Evolutionary conservation across 2,797 vertebrate genomes (phyloP).

Genomic region (Parotocinclus haroldoi): DNA sequence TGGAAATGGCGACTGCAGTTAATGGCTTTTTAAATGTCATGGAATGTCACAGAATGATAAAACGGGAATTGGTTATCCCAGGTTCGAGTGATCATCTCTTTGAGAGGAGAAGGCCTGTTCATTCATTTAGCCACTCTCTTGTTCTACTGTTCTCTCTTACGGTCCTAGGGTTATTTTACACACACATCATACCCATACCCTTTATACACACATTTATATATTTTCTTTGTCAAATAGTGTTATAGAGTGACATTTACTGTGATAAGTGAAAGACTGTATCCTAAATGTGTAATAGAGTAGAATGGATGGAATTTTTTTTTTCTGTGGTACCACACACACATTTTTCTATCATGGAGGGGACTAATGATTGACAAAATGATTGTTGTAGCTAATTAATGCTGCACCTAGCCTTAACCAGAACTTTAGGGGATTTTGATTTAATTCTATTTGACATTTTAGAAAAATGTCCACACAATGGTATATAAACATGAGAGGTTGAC

Average conservation of each 20-base stretch:
- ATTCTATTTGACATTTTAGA: too few relatives aligned
- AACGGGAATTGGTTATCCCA: constrained; percentile 79
- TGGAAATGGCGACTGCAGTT: constrained; percentile 71
- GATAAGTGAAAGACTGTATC: constrained; percentile 22
- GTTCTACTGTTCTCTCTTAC: constrained; percentile 27
- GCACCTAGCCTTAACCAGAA: too few relatives aligned
- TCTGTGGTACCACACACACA: too few relatives aligned
- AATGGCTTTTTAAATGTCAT: constrained; percentile 86
- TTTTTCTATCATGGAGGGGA: too few relatives aligned
- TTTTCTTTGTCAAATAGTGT: constrained; percentile 7
- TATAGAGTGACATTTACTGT: constrained; percentile 7
- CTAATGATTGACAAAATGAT: too few relatives aligned
- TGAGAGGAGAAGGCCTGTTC: constrained; percentile 25
- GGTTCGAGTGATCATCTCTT: constrained; percentile 69
- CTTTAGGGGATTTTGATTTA: too few relatives aligned
- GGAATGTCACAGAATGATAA: constrained; percentile 81
- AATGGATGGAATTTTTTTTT: too few relatives aligned
- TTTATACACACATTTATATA: constrained; percentile 2
- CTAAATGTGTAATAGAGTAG: constrained; percentile 6
- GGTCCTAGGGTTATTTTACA: constrained; percentile 68
- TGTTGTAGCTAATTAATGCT: too few relatives aligned
- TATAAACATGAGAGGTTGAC: too few relatives aligned
- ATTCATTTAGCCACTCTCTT: constrained; percentile 24
- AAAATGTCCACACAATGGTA: too few relatives aligned
- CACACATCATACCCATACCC: constrained; percentile 49